Evolutionary conservation across 2,888 invertebrate genomes (phyloP), one percentile per base, ranked within the genome.

Genomic region (Acleris sparsana): DNA sequence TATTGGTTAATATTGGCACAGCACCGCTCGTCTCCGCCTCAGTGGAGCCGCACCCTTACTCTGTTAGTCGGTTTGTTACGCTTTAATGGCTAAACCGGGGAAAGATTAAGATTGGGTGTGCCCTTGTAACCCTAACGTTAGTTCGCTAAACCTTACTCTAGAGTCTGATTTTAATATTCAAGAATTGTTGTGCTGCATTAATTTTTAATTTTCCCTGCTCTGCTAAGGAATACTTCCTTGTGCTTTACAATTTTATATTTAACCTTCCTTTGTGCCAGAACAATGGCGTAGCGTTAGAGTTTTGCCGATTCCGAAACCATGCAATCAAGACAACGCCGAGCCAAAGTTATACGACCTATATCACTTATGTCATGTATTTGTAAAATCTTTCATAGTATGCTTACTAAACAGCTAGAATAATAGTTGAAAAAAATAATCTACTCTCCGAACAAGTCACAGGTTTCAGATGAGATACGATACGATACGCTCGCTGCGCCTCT

Each of bases 141-240:
- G 60, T 18, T 22, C 25, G 7, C 5, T 11, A 18, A 43, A 55
- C 18, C 20, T 18, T 11, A 5, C 2, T 16, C 25, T 52, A 16
- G 52, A 25, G 22, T 16, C 22, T 2, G 25, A 25, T 0, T 52
- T 52, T 52, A 13, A 13, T 20, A 13, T 52, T 3, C 61, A 58
- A 2, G 70, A 71, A 61, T 48, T 70, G 1, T 51, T 68, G n/a
- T n/a, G n/a, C n/a, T 20, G 69, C 68, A 0, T 69, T 72, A 66
- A 62, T 71, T 5, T 39, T 51, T 33, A 17, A 67, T 39, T 16
- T 71, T 2, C 69, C 73, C 4, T 1, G 17, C 1, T 39, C 25
- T 20, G 71, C 53, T 0, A 70, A 70, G 62, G 0, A 0, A 9
- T 22, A 62, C 2, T 33, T 73, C 1, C 0, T 69, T 2, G 0